Base-by-base conservation (phyloP, 2,888 invertebrate species). In the Coenonympha glycerion region DNA sequence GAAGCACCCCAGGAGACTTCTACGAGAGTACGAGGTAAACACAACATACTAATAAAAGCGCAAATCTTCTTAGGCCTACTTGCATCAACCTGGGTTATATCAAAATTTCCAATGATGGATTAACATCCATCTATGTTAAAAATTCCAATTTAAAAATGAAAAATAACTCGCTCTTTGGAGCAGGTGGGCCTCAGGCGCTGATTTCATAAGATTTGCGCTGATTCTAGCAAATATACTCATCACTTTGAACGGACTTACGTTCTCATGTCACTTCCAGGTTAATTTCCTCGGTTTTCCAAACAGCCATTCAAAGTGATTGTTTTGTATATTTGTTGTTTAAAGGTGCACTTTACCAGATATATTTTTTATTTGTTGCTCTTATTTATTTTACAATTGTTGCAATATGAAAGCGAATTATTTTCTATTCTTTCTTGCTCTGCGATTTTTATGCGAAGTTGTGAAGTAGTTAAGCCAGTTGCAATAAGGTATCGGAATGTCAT, bases 11-110 rank as follows among this genome's bases (percentile, higher is more conserved):
- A 73, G 39, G 87, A 88, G 57, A 75, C 82, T 0, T 78, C 84
- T 21, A 85, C 87, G 3, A 86, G 83, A 77, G 73, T 73, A 18
- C 84, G 90, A 80, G 87, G 87, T 88, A 79, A 79, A 63, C 41
- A 40, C 3, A 22, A 13, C 2, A n/a, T n/a, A n/a, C n/a, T n/a
- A n/a, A n/a, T n/a, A n/a, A n/a, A n/a, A n/a, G n/a, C n/a, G n/a
- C n/a, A n/a, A n/a, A n/a, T n/a, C n/a, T n/a, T n/a, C n/a, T n/a
- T n/a, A n/a, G n/a, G n/a, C n/a, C n/a, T n/a, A n/a, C n/a, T n/a
- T n/a, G n/a, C n/a, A n/a, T n/a, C n/a, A n/a, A n/a, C n/a, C n/a
- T n/a, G n/a, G n/a, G n/a, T n/a, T n/a, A n/a, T n/a, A n/a, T n/a
- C n/a, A n/a, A n/a, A n/a, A n/a, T n/a, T n/a, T n/a, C n/a, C n/a